A percentile compares a stretch with the other conserved stretches of the same genome.
Evolutionary conservation across 2,888 invertebrate genomes (phyloP).

Genomic region (Asteroscopus sphinx): DNA sequence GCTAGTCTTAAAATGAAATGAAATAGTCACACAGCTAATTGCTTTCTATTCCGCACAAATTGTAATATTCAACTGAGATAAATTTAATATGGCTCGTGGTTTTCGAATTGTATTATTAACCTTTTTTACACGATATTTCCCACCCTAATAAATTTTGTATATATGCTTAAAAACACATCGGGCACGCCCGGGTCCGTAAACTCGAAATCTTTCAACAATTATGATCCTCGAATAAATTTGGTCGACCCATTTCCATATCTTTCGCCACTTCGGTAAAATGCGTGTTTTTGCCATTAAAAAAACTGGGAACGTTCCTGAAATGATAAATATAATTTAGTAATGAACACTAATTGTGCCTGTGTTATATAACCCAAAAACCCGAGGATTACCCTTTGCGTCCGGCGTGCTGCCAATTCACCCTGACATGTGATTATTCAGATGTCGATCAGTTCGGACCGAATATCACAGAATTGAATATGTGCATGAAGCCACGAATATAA

Average conservation of each 20-base stretch:
- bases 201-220: slow-evolving; percentile 49
- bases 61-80: background rate
- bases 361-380: slow-evolving; percentile 39
- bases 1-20: too few relatives aligned
- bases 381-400: slow-evolving; percentile 45
- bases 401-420: slow-evolving; percentile 51
- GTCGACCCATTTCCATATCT: slow-evolving; percentile 39
- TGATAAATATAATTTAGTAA: slow-evolving; percentile 39
- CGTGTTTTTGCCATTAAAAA: slow-evolving; percentile 30
- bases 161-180: slow-evolving; percentile 32
- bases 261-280: slow-evolving; percentile 29
- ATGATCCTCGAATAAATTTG: slow-evolving; percentile 37
- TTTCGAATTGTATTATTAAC: too few relatives aligned
- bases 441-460: slow-evolving; percentile 54
- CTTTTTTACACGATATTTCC: slow-evolving; percentile 8
- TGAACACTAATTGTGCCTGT: slow-evolving; percentile 46
- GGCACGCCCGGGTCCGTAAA: slow-evolving; percentile 10
- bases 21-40: too few relatives aligned
- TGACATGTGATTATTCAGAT: slow-evolving; percentile 64
- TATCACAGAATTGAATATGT: slow-evolving; percentile 61
- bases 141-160: slow-evolving; percentile 11
- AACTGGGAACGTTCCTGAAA: slow-evolving; percentile 29
- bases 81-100: background rate
- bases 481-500: slow-evolving; percentile 60
- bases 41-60: background rate